Conservation (phyloP, 2,113 vertebrate species). For the Clinocottus analis region DNA sequence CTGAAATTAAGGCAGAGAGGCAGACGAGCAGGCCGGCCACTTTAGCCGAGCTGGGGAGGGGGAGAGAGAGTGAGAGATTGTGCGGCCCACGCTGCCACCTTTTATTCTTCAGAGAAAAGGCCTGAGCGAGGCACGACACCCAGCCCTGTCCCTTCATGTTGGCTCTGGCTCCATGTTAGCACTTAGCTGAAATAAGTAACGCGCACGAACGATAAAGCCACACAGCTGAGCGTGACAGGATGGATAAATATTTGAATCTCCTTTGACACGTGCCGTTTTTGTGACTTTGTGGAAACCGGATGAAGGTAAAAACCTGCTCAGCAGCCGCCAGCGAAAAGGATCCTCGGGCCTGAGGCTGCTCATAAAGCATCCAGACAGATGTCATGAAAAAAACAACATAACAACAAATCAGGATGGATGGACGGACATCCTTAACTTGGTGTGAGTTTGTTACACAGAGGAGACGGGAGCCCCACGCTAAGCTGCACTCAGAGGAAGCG, state of each 20-base stretch:
- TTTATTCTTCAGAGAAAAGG: slow-evolving; percentile 64
- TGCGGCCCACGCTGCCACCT: no score
- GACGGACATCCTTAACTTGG: slow-evolving; percentile 50
- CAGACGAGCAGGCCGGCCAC: slow-evolving; percentile 55
- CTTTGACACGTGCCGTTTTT: slow-evolving; percentile 25
- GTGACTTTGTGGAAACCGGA: slow-evolving; percentile 36
- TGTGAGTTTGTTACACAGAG: slow-evolving; percentile 59
- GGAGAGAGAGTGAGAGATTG: no score
- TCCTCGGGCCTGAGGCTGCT: background rate
- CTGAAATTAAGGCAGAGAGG: slow-evolving; percentile 75
- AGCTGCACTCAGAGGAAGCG: slow-evolving; percentile 16
- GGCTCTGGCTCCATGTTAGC: slow-evolving; percentile 31
- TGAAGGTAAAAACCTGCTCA: slow-evolving; percentile 29
- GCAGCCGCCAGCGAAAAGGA: slow-evolving; percentile 21
- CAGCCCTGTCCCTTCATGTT: slow-evolving; percentile 52
- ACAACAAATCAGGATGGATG: slow-evolving; percentile 32
- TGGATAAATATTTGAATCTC: slow-evolving; percentile 51
- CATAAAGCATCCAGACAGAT: slow-evolving; percentile 34
- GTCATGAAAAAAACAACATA: background rate
- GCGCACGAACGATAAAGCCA: slow-evolving; percentile 14
- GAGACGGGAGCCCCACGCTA: background rate
- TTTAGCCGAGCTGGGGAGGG: slow-evolving; percentile 18
- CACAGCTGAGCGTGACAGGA: slow-evolving; percentile 33
- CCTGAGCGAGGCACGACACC: slow-evolving; percentile 63
- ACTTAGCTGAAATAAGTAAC: slow-evolving; percentile 51